phyloP scores from a whole-genome alignment of 2,888 invertebrate species.

The Trimorus sp. region DNA sequence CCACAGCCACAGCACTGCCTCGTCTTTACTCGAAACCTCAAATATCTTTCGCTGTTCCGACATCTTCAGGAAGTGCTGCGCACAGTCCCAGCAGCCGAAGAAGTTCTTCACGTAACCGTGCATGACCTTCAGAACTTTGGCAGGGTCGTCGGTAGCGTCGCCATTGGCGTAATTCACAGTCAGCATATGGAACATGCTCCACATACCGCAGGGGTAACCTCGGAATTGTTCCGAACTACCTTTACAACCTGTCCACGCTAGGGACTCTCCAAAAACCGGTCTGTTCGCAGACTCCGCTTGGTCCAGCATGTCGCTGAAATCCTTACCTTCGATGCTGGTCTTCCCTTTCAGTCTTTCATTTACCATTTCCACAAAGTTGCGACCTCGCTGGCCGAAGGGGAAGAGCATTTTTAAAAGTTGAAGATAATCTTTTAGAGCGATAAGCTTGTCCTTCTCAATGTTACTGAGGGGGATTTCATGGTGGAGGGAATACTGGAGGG shows the following conservation, averaged over 20 bases:
- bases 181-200: slow-evolving; percentile 96
- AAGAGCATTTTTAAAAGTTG: slow-evolving; percentile 89
- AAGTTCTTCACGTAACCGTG: slow-evolving; percentile 94
- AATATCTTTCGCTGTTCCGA: slow-evolving; percentile 87
- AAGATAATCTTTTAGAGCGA: slow-evolving; percentile 89
- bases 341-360: slow-evolving; percentile 83
- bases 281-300: slow-evolving; percentile 83
- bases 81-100: slow-evolving; percentile 96
- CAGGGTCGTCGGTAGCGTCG: slow-evolving; percentile 81
- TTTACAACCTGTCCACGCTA: slow-evolving; percentile 90
- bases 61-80: slow-evolving; percentile 94
- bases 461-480: slow-evolving; percentile 90
- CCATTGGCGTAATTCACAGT: slow-evolving; percentile 85
- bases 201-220: slow-evolving; percentile 97
- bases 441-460: slow-evolving; percentile 88
- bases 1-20: slow-evolving; percentile 96
- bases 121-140: slow-evolving; percentile 90
- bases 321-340: slow-evolving; percentile 84
- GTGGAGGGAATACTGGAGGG: slow-evolving; percentile 90
- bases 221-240: slow-evolving; percentile 89
- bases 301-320: slow-evolving; percentile 84
- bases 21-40: slow-evolving; percentile 87
- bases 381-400: slow-evolving; percentile 87
- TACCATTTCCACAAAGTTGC: slow-evolving; percentile 82
- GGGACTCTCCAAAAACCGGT: slow-evolving; percentile 83